Evolutionary conservation across 2,797 vertebrate species (phyloP), one percentile per base, ranked within the genome.

Genomic region (Helicolenus hilgendorfi): DNA sequence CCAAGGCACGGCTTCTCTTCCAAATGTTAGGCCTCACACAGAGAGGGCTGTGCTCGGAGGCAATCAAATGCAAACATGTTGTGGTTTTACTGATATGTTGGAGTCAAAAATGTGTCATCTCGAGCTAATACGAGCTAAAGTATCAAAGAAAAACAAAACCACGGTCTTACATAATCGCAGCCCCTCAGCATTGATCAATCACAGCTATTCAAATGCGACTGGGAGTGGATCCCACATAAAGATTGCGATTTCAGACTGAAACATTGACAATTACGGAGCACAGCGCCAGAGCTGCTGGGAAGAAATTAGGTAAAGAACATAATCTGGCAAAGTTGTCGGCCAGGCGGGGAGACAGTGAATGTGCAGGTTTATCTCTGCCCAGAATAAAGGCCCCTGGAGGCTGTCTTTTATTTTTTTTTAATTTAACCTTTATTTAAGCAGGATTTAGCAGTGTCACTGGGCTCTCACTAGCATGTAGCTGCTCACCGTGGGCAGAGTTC

Each of bases 101-200:
- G 74, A 94, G 89, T 95, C 91, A 96, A 95, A 96, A 94, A 95
- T 94, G 90, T 95, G 92, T 95, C 94, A 93, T 89, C 80, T 31
- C 38, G 45, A 49, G 73, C 83, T 81, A 92, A 91, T 90, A 92
- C 11, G 38, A 71, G 83, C 85, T 77, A 56, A 84, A 84, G 88
- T 93, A 95, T 94, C 89, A 93, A 95, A 94, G 86, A 74, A 72
- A 87, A 81, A 79, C 67, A 94, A 75, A 92, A 84, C 79, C 81
- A 80, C 31, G 31, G 78, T 38, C 90, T 94, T 92, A 87, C 87
- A 91, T 93, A 95, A 95, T 81, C 81, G 2, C 64, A 78, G 72
- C 77, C 78, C 79, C 85, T 83, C 91, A 77, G 68, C 82, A 45
- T 14, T 91, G 87, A 93, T 95, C 93, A 89, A 72, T 96, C 91